phyloP scores from a whole-genome alignment of 2,113 vertebrate species.

The Protomyctophum bolini region DNA sequence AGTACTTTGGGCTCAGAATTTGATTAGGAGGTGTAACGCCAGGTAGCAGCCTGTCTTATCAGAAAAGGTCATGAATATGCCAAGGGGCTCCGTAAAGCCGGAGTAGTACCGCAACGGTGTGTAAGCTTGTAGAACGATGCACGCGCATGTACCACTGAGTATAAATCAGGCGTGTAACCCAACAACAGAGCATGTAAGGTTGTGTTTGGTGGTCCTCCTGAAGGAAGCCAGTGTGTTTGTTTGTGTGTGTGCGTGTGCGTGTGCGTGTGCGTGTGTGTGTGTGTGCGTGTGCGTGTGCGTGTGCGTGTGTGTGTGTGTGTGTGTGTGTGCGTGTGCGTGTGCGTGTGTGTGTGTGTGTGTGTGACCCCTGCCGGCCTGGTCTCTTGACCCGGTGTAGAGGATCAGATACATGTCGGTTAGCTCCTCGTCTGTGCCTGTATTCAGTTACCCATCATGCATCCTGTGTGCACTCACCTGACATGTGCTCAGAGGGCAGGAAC shows the following conservation, averaged over 20 bases:
- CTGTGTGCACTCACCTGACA: slow-evolving; percentile 55
- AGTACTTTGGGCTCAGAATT: background rate
- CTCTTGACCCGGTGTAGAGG: slow-evolving; percentile 32
- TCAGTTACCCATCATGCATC: slow-evolving; percentile 55
- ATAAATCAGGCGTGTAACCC: no score
- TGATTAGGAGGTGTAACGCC: background rate
- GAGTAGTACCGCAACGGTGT: background rate
- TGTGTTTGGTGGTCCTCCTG: no score
- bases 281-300: no score
- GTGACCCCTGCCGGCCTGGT: background rate
- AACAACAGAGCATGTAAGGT: no score
- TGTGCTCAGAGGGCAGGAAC: slow-evolving; percentile 59
- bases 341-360: no score
- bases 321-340: no score
- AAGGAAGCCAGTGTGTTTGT: no score
- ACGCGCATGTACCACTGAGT: no score
- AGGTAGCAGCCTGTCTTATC: background rate
- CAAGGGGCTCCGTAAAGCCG: background rate
- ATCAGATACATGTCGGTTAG: slow-evolving; percentile 52
- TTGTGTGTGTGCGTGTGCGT: slow-evolving; percentile 16
- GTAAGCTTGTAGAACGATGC: no score
- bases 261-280: background rate
- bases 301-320: no score
- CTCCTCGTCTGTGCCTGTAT: slow-evolving; percentile 71
- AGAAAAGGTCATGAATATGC: no score